Conservation (phyloP, 1,140 invertebrate species). For the Trypoxylus dichotomus region DNA sequence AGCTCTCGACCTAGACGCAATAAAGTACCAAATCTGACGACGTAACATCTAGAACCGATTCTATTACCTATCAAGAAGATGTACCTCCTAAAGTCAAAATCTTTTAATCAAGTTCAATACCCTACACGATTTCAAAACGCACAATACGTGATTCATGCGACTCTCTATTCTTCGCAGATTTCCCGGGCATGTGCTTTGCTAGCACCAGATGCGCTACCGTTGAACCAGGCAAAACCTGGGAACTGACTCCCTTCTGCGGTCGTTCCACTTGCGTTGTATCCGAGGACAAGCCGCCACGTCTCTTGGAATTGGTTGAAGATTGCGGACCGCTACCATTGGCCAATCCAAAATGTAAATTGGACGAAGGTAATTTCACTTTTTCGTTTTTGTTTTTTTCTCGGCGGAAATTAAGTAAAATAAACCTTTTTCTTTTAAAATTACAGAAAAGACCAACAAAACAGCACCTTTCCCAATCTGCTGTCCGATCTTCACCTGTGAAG, state of each 20-base stretch:
- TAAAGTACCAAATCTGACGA: too few relatives aligned
- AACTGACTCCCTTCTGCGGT: slow-evolving; percentile 83
- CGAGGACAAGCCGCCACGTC: slow-evolving; percentile 69
- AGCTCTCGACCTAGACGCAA: too few relatives aligned
- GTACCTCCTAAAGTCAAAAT: too few relatives aligned
- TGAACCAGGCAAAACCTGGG: slow-evolving; percentile 81
- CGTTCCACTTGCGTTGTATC: slow-evolving; percentile 80
- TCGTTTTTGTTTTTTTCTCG: background rate
- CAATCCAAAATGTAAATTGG: slow-evolving; percentile 85
- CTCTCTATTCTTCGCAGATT: slow-evolving; percentile 68
- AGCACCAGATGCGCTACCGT: slow-evolving; percentile 86
- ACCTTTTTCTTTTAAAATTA: slow-evolving; percentile 37
- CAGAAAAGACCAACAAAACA: slow-evolving; percentile 85
- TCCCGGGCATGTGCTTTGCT: slow-evolving; percentile 86
- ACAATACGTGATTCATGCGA: background rate
- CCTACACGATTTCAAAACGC: background rate
- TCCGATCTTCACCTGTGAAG: slow-evolving; percentile 81
- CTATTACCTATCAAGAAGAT: too few relatives aligned
- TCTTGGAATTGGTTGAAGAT: slow-evolving; percentile 83
- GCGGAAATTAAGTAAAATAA: background rate
- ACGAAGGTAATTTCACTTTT: slow-evolving; percentile 56
- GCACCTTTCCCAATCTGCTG: slow-evolving; percentile 83
- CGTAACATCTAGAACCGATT: too few relatives aligned
- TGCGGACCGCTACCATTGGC: slow-evolving; percentile 82
- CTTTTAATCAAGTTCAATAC: too few relatives aligned